Conservation (phyloP, 2,113 vertebrate genomes). For the Phalacrocorax pelagicus region DNA sequence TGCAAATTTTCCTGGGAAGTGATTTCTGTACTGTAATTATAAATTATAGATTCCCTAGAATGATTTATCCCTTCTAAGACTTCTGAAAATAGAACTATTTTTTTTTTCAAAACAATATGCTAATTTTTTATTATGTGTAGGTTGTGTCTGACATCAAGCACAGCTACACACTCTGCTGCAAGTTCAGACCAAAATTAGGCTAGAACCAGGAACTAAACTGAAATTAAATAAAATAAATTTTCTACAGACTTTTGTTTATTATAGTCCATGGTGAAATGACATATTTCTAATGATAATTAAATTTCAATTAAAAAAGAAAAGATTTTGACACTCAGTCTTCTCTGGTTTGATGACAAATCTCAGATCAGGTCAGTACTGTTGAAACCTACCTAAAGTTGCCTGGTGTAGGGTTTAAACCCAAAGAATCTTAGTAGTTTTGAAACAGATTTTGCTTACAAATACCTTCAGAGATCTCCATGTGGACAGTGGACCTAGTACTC, state of each 20-base stretch:
- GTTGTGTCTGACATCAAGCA: neutral
- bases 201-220: neutral
- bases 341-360: neutral
- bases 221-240: neutral
- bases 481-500: neutral
- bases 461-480: neutral
- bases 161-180: neutral
- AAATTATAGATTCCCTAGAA: neutral
- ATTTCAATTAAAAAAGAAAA: neutral
- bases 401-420: accelerated
- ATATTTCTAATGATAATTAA: neutral
- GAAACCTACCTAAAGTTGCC: neutral
- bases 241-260: neutral
- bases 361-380: accelerated
- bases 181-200: neutral
- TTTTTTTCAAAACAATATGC: neutral
- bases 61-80: neutral
- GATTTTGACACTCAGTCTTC: neutral
- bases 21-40: neutral
- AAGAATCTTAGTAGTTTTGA: neutral
- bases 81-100: neutral
- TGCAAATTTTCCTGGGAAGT: neutral
- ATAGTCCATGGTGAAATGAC: accelerated
- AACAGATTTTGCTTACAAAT: neutral
- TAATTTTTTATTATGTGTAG: neutral